phyloP scores from a whole-genome alignment of 2,888 invertebrate species.

The Cecidostiba fungosa region DNA sequence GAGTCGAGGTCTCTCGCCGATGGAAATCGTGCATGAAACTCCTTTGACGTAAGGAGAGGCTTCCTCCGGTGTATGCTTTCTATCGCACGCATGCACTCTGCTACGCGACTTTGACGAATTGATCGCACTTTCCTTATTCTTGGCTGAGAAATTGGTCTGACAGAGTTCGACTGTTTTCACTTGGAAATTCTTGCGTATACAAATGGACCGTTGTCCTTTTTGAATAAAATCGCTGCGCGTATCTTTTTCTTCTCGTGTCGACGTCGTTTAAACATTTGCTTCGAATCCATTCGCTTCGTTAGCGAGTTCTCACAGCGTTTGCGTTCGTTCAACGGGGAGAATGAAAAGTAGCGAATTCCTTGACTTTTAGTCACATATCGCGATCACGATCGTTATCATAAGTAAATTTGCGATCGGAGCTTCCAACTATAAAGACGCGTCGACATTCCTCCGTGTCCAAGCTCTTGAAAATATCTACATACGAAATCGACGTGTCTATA shows the following conservation, averaged over 20 bases:
- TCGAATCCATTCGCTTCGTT: no score
- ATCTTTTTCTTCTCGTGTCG: no score
- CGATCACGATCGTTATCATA: not conserved
- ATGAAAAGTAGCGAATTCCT: not conserved
- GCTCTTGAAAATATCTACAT: not conserved
- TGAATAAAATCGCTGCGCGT: no score
- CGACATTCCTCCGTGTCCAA: not conserved
- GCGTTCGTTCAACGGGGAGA: no score
- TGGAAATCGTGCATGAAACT: slow-evolving; percentile 20
- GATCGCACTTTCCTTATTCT: not conserved
- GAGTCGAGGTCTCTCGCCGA: slow-evolving; percentile 1
- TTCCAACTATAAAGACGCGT: not conserved
- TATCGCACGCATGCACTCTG: slow-evolving; percentile 17
- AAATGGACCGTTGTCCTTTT: no score
- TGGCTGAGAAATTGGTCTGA: not conserved
- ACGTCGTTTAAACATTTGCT: no score
- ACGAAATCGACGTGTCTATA: no score
- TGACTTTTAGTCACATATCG: not conserved
- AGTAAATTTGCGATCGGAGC: not conserved
- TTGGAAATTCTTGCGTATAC: not conserved
- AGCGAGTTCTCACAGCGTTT: no score
- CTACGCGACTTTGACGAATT: not conserved
- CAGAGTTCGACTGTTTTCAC: not conserved
- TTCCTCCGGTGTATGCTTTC: slow-evolving; percentile 9
- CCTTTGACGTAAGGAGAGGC: not conserved